These are phyloP conservation scores for Druceiella hillmani DNA, from an alignment of 2,888 invertebrate species.

Conservation along the genomic window DNA sequence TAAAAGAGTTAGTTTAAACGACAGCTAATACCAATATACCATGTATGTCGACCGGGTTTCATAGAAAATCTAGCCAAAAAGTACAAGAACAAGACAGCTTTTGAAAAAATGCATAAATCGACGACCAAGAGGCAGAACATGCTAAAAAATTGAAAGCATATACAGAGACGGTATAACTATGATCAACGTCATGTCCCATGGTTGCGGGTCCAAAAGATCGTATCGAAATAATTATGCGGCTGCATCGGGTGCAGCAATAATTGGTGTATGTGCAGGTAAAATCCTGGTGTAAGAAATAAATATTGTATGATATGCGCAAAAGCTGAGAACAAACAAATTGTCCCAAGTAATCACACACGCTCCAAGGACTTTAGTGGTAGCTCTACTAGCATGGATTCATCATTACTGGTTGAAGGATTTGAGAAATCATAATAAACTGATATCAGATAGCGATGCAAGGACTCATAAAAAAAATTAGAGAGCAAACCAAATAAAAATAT, in stretches of 20 bases:
- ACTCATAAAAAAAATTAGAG: too few relatives aligned
- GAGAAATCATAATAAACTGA: too few relatives aligned
- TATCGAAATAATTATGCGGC: conserved; percentile 9
- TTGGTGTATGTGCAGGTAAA: conserved; percentile 5
- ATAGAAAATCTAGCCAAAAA: conserved; percentile 7
- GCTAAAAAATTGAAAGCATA: conserved; percentile 1
- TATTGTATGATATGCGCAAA: too few relatives aligned
- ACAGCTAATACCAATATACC: conserved; percentile 5
- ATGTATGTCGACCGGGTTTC: conserved; percentile 5
- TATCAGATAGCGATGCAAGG: too few relatives aligned
- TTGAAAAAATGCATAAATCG: conserved; percentile 5
- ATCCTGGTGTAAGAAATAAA: conserved; percentile 7
- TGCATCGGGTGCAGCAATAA: conserved; percentile 9
- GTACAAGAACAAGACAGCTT: conserved; percentile 7
- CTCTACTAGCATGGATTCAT: too few relatives aligned
- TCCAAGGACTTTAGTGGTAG: too few relatives aligned
- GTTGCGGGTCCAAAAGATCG: conserved; percentile 6
- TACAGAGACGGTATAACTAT: conserved; percentile 4
- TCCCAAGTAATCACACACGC: too few relatives aligned
- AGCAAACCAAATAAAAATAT: too few relatives aligned
- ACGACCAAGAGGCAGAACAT: neutral
- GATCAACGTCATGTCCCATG: too few relatives aligned
- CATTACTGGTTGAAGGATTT: too few relatives aligned
- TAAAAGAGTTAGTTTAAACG: too few relatives aligned
- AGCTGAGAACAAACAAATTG: too few relatives aligned